A percentile compares a stretch with the other conserved stretches of the same genome.
Evolutionary conservation across 2,797 vertebrate species (phyloP).

Genomic region (Falco biarmicus): DNA sequence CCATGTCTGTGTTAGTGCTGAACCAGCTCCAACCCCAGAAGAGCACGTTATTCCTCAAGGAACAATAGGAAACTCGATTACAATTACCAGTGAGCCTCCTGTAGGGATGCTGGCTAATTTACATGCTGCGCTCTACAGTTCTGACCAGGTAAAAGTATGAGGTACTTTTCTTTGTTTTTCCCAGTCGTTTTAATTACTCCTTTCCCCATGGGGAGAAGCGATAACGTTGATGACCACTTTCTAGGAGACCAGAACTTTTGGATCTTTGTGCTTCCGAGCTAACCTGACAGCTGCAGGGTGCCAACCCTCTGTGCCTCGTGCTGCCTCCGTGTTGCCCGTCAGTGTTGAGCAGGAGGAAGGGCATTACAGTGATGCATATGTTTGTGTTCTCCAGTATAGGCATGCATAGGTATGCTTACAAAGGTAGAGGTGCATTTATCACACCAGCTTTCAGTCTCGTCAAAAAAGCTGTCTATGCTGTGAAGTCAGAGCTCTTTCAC

Average conservation of each 20-base stretch:
- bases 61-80: conserved; percentile 85
- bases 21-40: conserved; percentile 75
- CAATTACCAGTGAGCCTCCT: conserved; percentile 86
- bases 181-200: not conserved
- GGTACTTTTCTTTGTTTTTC: not conserved
- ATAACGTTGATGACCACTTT: not conserved
- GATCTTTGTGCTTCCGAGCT: not conserved
- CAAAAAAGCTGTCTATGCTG: not conserved
- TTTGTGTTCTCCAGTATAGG: not conserved
- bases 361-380: rapidly evolving
- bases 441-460: not conserved
- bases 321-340: not conserved
- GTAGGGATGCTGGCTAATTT: conserved; percentile 84
- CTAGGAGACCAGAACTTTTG: not conserved
- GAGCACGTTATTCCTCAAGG: conserved; percentile 84
- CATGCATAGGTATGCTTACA: not conserved
- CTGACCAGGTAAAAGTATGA: conserved; percentile 80
- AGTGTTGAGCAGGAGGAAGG: not conserved
- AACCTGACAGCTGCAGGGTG: not conserved
- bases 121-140: conserved; percentile 83
- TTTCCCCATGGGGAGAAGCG: not conserved
- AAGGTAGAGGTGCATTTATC: not conserved
- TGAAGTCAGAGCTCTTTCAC: not conserved
- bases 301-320: not conserved
- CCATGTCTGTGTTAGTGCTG: conserved; percentile 84